phyloP scores from a whole-genome alignment of 2,888 invertebrate genomes.

The Xestia sexstrigata region DNA sequence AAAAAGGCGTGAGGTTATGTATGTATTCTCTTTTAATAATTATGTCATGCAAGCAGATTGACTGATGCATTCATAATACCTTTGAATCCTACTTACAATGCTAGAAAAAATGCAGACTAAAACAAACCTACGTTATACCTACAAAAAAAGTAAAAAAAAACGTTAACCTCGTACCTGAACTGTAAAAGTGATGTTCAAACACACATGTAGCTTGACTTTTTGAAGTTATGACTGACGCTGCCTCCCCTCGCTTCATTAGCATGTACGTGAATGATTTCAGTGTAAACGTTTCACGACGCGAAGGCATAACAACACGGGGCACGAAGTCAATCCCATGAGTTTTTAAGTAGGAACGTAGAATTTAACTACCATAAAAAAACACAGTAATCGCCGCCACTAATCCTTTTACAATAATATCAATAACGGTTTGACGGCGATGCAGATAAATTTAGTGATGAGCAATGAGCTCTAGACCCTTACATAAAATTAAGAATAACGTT shows the following conservation, averaged over 20 bases:
- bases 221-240: constrained; percentile 36
- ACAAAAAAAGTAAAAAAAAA: constrained; percentile 6
- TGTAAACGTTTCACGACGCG: constrained; percentile 23
- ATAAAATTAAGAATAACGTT: not conserved
- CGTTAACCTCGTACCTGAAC: constrained; percentile 5
- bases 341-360: not conserved
- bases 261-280: constrained; percentile 46
- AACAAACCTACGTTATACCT: too few relatives aligned
- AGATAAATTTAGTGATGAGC: not conserved
- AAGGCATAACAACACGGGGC: not conserved
- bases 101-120: not conserved
- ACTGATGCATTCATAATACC: not conserved
- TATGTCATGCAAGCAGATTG: not conserved
- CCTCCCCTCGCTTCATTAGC: constrained; percentile 36
- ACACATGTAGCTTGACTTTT: constrained; percentile 28
- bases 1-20: not conserved
- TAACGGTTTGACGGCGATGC: not conserved
- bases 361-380: not conserved
- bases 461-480: not conserved
- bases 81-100: not conserved
- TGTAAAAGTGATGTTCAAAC: constrained; percentile 19
- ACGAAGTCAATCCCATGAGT: not conserved
- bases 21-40: not conserved
- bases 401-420: not conserved
- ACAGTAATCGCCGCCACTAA: not conserved